Percentiles rank a stretch among this genome's conserved stretches.
phyloP scores from a whole-genome alignment of 2,113 vertebrate genomes.

The Oreochromis tanganicae region DNA sequence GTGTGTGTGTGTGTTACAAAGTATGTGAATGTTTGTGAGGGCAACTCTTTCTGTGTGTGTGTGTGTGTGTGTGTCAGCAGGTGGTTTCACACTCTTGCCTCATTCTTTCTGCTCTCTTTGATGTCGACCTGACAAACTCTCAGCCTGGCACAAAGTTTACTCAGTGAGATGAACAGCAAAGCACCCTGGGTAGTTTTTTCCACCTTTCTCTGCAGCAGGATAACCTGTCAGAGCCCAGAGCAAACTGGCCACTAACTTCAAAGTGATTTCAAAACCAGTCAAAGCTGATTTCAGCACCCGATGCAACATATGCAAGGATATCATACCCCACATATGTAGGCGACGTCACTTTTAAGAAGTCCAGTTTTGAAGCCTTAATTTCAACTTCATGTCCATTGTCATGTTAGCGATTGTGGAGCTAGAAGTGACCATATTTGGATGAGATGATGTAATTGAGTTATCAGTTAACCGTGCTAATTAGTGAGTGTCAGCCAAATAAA shows the following conservation, averaged over 20 bases:
- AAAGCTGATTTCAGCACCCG: not conserved
- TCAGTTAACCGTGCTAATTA: not conserved
- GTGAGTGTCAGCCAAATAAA: not conserved
- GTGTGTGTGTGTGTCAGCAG: not conserved
- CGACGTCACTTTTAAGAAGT: not conserved
- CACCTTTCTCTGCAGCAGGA: not conserved
- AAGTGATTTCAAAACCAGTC: not conserved
- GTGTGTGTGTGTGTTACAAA: not conserved
- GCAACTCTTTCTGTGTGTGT: not conserved
- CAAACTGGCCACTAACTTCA: not conserved
- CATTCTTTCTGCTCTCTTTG: constrained; percentile 34
- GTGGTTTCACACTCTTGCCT: constrained; percentile 58
- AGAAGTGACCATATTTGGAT: not conserved
- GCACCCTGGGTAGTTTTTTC: not conserved
- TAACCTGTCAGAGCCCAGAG: not conserved
- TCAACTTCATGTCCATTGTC: not conserved
- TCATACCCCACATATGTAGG: not conserved
- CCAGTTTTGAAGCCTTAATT: not conserved
- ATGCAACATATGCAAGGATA: not conserved
- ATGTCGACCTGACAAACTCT: constrained; percentile 28
- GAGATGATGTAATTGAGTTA: not conserved
- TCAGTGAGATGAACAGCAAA: not conserved
- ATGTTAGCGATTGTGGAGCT: not conserved
- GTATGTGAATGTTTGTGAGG: not conserved
- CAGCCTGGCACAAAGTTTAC: not conserved